These are phyloP conservation scores for Netelia virgata DNA, from an alignment of 2,888 invertebrate genomes.

Conservation along the genomic window DNA sequence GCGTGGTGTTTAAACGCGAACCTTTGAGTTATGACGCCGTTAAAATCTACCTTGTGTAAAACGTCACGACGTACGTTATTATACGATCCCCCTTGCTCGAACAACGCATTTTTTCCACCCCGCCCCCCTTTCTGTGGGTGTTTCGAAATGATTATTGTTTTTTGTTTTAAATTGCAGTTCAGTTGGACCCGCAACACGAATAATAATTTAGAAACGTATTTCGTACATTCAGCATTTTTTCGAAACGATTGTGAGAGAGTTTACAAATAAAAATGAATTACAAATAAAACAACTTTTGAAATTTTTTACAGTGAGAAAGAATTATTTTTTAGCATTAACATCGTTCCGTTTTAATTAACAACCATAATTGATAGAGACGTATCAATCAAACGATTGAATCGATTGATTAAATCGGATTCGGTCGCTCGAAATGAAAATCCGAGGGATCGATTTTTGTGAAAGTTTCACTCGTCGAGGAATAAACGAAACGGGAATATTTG, in stretches of 20 bases:
- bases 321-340: too few relatives aligned
- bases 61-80: constrained; percentile 25
- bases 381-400: too few relatives aligned
- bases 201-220: neutral
- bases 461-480: neutral
- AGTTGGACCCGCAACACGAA: constrained; percentile 4
- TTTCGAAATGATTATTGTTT: neutral
- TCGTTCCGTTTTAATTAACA: too few relatives aligned
- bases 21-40: constrained; percentile 71
- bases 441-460: neutral
- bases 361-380: too few relatives aligned
- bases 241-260: too few relatives aligned
- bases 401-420: neutral
- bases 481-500: constrained; percentile 19
- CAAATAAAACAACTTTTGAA: too few relatives aligned
- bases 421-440: neutral
- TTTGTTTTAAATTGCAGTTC: neutral
- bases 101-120: constrained; percentile 48
- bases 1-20: constrained; percentile 59
- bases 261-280: too few relatives aligned
- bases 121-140: neutral
- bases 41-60: constrained; percentile 64
- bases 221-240: too few relatives aligned
- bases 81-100: constrained; percentile 36
- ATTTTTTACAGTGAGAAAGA: too few relatives aligned